Percentiles rank a stretch among this genome's conserved stretches.
phyloP scores from a whole-genome alignment of 2,113 vertebrate genomes.

The Cervus canadensis region DNA sequence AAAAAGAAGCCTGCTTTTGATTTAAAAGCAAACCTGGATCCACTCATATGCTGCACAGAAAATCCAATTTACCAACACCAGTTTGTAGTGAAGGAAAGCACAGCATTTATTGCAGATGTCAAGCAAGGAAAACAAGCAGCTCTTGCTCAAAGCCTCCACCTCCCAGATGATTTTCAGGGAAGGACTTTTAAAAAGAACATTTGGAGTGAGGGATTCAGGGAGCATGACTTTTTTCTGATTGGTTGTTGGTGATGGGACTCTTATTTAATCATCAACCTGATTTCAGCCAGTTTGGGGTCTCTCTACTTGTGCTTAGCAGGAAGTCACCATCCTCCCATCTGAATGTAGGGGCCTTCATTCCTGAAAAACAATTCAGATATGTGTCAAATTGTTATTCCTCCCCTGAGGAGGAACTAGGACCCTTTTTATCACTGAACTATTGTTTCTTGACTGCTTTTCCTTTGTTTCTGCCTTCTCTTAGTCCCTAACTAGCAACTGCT shows the following conservation, averaged over 20 bases:
- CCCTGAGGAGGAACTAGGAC: not conserved
- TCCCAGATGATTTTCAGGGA: not conserved
- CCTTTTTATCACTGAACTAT: not conserved
- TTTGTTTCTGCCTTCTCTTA: not conserved
- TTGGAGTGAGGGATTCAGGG: not conserved
- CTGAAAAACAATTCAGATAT: not conserved
- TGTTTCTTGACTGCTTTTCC: not conserved
- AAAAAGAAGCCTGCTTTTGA: not conserved
- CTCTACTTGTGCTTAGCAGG: not conserved
- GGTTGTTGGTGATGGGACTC: not conserved
- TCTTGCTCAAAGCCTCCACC: not conserved
- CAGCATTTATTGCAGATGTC: not conserved
- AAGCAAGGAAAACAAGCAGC: not conserved
- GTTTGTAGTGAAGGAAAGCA: not conserved
- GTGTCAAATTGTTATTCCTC: not conserved
- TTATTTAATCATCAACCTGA: not conserved
- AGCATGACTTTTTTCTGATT: not conserved
- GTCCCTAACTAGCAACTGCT: not conserved
- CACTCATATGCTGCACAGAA: not conserved
- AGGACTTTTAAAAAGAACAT: not conserved
- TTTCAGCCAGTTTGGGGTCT: not conserved
- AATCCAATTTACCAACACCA: not conserved
- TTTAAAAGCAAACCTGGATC: not conserved
- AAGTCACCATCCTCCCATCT: not conserved
- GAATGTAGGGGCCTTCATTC: not conserved